phyloP scores from a whole-genome alignment of 2,797 vertebrate genomes.

The Scomberomorus guttatus region DNA sequence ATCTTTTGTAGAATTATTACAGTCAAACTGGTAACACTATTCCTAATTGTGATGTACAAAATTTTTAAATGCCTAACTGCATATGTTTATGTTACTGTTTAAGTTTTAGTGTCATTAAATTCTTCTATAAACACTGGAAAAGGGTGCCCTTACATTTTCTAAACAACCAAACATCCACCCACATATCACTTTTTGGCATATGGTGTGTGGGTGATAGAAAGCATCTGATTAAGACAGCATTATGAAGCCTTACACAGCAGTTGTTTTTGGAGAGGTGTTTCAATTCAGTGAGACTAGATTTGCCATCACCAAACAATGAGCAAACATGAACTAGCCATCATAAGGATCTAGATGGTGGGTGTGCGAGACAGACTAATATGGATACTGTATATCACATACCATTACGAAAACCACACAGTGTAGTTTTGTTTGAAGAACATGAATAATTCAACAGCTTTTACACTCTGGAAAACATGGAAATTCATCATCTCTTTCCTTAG shows the following conservation, averaged over 20 bases:
- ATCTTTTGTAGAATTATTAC: constrained; percentile 12
- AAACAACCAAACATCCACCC: constrained; percentile 71
- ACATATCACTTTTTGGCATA: constrained; percentile 69
- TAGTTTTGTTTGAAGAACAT: constrained; percentile 26
- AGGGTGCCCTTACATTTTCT: constrained; percentile 45
- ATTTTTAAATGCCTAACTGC: constrained; percentile 13
- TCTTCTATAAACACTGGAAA: constrained; percentile 26
- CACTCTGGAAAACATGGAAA: constrained; percentile 29
- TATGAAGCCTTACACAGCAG: constrained; percentile 58
- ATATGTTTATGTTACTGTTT: constrained; percentile 16
- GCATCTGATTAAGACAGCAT: constrained; percentile 71
- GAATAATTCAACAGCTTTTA: constrained; percentile 41
- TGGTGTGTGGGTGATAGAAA: constrained; percentile 77
- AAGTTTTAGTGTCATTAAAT: constrained; percentile 33
- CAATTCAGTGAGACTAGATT: constrained; percentile 29
- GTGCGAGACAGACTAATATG: constrained; percentile 3
- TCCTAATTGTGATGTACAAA: neutral
- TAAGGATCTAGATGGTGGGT: neutral
- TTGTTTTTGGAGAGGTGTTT: constrained; percentile 49
- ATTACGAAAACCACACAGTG: neutral
- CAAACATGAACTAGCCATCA: constrained; percentile 15
- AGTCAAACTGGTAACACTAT: neutral
- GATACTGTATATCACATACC: neutral
- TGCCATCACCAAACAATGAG: constrained; percentile 25
- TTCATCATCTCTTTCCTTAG: constrained; percentile 30